Evolutionary conservation across 2,797 vertebrate species (phyloP).

Genomic region (Notolepis coatsorum): DNA sequence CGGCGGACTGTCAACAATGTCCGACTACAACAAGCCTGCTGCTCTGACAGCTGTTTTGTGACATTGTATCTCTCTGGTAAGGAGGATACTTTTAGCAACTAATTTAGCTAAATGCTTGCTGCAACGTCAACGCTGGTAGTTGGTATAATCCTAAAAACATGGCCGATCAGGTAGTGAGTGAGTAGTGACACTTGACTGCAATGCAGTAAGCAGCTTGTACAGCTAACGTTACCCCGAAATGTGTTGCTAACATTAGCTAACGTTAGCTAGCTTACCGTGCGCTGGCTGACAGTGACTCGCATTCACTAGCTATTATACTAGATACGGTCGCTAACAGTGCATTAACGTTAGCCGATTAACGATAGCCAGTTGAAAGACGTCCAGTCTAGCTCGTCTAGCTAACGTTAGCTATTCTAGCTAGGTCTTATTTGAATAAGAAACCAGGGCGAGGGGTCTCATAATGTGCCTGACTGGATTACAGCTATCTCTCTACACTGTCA

Average conservation of each 20-base stretch:
- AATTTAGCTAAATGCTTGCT: not conserved
- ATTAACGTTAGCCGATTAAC: no score
- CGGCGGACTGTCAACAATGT: slow-evolving; percentile 68
- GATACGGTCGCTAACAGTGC: no score
- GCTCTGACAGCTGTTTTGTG: slow-evolving; percentile 38
- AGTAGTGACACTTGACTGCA: slow-evolving; percentile 29
- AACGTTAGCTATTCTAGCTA: not conserved
- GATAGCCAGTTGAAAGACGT: not conserved
- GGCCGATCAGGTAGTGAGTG: slow-evolving; percentile 63
- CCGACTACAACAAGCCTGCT: slow-evolving; percentile 42
- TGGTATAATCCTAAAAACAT: slow-evolving; percentile 53
- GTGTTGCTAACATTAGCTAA: slow-evolving; percentile 54
- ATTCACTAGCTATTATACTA: not conserved
- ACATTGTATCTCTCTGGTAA: slow-evolving; percentile 60
- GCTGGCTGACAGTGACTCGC: not conserved
- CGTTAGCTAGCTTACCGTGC: slow-evolving; percentile 18
- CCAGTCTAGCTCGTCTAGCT: not conserved
- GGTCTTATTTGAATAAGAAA: no score
- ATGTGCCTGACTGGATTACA: not conserved
- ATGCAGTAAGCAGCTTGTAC: slow-evolving; percentile 57
- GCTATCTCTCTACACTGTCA: slow-evolving; percentile 47
- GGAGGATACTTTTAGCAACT: slow-evolving; percentile 1
- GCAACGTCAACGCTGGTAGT: slow-evolving; percentile 4
- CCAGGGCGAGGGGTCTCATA: no score
- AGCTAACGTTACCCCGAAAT: slow-evolving; percentile 54